Evolutionary conservation across 2,888 invertebrate species (phyloP), one percentile per base, ranked within the genome.

Genomic region (Byasa hedistus): DNA sequence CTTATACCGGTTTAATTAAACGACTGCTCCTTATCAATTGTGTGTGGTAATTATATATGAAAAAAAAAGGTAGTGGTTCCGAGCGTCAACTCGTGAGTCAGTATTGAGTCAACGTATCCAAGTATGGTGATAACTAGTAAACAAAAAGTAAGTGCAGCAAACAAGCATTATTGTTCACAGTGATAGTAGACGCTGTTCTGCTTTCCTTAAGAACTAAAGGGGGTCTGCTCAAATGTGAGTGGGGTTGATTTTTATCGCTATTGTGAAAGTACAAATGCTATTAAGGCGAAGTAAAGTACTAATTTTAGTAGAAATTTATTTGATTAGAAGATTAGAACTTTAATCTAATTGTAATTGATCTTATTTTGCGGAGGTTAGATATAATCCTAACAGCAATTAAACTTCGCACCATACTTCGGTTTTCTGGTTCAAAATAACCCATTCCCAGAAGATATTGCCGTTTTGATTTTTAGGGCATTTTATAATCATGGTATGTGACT

Each of bases 51-150:
- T 21, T 19, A 10, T 52, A 21, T 52, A 52, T 8, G 21, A 21
- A 21, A 52, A 52, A 15, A 32, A 32, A 32, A 32, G 8, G 27
- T 8, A 5, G 44, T 19, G 15, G 44, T 7, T 48, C 17, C 21
- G n/a, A 52, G 5, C 21, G 10, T 52, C 52, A 52, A 8, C 52
- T 21, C 52, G 21, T 52, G 52, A 52, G 19, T 52, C 52, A 52
- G 52, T 52, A 52, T 52, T 52, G 52, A 52, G 52, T 52, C 52
- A 52, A n/a, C 52, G 21, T 44, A 17, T 15, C 44, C 52, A 52
- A 52, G 21, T 52, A 21, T n/a, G 52, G n/a, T 8, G 52, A 52
- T 52, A 52, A 52, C 19, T 52, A 52, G 52, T 52, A 21, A 52
- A 52, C 51, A 21, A 52, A 52, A 52, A 52, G 52, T 21, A 52